Evolutionary conservation across 2,888 invertebrate species (phyloP), one percentile per base, ranked within the genome.

Genomic region (Conistra vaccinii): DNA sequence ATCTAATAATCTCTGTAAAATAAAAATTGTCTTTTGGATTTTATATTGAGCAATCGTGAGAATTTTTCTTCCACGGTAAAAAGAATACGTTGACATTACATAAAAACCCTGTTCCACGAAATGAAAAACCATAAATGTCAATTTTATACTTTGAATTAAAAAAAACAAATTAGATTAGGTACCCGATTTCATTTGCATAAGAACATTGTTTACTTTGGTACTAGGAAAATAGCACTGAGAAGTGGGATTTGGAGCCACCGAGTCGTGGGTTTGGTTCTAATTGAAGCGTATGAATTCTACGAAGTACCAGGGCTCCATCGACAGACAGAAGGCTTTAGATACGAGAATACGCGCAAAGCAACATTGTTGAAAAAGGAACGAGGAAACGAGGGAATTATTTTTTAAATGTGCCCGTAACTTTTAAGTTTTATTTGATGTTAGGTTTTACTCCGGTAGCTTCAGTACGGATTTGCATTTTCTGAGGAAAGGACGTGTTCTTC

Each of bases 301-400:
- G n/a, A 42, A 35, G 74, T 81, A 84, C 81, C 35, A 81, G 83
- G 68, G 78, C 57, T 23, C 12, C 71, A 71, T 70, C 66, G 69
- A 83, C 61, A 55, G 57, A 66, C 65, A 68, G 69, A 82, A 84
- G 62, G 69, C 66, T 83, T 62, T 32, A 53, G n/a, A 26, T 60
- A 63, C 66, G 48, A 39, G 53, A 80, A 55, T 55, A 48, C 39
- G 48, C 12, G 26, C 39, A 39, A 39, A 39, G 71, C 86, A 83
- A 82, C 86, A 78, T 53, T 82, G 82, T 82, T 63, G 61, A 60
- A 69, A 67, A 84, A 76, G 57, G 53, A 65, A 82, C 61, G 45
- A 42, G 55, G 55, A 63, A 76, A 68, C 57, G 53, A 58, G 66
- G 42, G 63, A 76, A 70, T 60, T 42, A 66, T 85, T 81, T 80